phyloP scores from a whole-genome alignment of 1,140 invertebrate species.

The Cydia strobilella region DNA sequence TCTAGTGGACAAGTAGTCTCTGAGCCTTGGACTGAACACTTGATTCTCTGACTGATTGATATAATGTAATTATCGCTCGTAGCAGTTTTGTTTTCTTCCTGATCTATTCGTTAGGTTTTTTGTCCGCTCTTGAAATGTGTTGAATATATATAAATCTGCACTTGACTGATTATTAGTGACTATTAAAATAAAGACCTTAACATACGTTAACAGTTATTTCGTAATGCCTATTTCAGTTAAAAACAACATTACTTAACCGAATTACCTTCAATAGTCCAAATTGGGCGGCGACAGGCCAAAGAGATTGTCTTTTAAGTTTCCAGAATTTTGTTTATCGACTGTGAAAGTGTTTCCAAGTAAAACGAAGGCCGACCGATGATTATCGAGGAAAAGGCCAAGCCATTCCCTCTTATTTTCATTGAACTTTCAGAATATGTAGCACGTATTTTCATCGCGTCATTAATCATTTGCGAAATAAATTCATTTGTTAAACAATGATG shows the following conservation, averaged over 20 bases:
- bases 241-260: conserved; percentile 40
- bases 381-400: conserved; percentile 41
- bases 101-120: conserved; percentile 41
- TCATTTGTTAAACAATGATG: neutral
- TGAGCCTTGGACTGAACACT: conserved; percentile 46
- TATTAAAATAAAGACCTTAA: conserved; percentile 23
- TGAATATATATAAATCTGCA: neutral
- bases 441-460: neutral
- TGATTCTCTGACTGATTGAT: conserved; percentile 69
- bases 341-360: conserved; percentile 58
- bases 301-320: conserved; percentile 62
- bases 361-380: conserved; percentile 50
- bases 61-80: conserved; percentile 67
- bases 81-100: conserved; percentile 32
- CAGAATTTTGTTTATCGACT: conserved; percentile 63
- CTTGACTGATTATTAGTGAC: neutral
- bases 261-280: conserved; percentile 60
- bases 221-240: conserved; percentile 24
- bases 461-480: neutral
- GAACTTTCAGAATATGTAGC: neutral
- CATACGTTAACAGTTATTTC: conserved; percentile 5
- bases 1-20: neutral
- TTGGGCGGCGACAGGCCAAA: conserved; percentile 49
- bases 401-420: conserved; percentile 39
- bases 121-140: conserved; percentile 22